Evolutionary conservation across 2,797 vertebrate genomes (phyloP).

Genomic region (Leuciscus waleckii): DNA sequence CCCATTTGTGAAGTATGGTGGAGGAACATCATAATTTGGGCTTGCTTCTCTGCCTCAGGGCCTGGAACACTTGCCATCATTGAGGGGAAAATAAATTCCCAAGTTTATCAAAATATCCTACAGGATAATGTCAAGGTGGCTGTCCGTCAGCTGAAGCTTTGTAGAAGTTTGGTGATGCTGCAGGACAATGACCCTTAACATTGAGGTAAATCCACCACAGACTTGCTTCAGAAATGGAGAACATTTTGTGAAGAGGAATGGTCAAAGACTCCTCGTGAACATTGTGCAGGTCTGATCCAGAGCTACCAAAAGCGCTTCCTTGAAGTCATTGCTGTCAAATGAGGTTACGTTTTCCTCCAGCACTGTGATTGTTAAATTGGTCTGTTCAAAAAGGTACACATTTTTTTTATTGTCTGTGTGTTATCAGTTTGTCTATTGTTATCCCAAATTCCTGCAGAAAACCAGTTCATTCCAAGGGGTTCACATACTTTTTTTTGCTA

Average conservation of each 20-base stretch:
- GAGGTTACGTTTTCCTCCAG: not conserved
- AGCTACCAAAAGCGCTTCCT: not conserved
- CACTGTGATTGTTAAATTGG: slow-evolving; percentile 1
- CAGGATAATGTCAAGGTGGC: too few relatives aligned
- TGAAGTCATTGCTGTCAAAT: not conserved
- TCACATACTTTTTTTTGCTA: too few relatives aligned
- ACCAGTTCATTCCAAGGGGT: too few relatives aligned
- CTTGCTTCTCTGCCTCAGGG: not conserved
- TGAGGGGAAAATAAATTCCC: not conserved
- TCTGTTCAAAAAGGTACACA: not conserved
- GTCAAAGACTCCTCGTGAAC: not conserved
- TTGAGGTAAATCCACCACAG: not conserved
- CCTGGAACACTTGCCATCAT: not conserved
- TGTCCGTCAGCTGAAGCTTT: not conserved
- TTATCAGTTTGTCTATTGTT: too few relatives aligned
- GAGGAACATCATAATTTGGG: too few relatives aligned
- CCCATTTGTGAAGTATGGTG: too few relatives aligned
- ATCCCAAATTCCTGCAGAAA: too few relatives aligned
- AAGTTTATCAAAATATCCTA: too few relatives aligned
- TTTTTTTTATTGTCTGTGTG: too few relatives aligned
- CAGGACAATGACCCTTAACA: not conserved
- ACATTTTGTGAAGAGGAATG: not conserved
- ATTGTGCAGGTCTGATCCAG: not conserved
- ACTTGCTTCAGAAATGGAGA: not conserved
- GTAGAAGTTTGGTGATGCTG: not conserved